phyloP scores from a whole-genome alignment of 2,888 invertebrate species.

The Julus scandinavius region DNA sequence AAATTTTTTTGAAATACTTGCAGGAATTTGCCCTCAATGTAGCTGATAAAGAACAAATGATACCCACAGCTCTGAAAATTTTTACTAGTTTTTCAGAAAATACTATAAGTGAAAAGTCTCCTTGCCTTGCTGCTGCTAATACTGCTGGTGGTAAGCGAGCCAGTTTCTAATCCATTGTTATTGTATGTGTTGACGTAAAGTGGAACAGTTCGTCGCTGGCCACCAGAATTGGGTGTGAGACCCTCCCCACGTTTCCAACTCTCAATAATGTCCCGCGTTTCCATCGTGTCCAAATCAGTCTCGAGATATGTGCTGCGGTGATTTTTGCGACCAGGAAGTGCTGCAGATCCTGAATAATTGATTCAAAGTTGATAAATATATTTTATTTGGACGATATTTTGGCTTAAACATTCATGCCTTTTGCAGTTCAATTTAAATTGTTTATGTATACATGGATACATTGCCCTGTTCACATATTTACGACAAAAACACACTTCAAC shows the following conservation, averaged over 20 bases:
- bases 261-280: constrained; percentile 72
- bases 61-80: not conserved
- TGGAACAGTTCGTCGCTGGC: constrained; percentile 66
- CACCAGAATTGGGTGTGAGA: constrained; percentile 58
- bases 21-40: not conserved
- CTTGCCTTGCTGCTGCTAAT: constrained; percentile 46
- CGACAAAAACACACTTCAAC: no score
- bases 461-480: no score
- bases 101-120: not conserved
- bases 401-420: not conserved
- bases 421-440: not conserved
- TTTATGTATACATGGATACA: not conserved
- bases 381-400: not conserved
- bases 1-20: no score
- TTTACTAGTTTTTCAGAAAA: not conserved
- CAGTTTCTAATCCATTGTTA: constrained; percentile 40
- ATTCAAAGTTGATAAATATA: not conserved
- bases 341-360: constrained; percentile 58
- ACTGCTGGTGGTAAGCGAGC: constrained; percentile 29
- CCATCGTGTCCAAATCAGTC: constrained; percentile 87
- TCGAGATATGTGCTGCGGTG: constrained; percentile 83
- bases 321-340: constrained; percentile 67
- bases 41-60: not conserved
- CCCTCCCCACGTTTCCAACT: constrained; percentile 51
- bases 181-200: constrained; percentile 77